Conservation (phyloP, 2,888 invertebrate species). For the Tenthredo notha region DNA sequence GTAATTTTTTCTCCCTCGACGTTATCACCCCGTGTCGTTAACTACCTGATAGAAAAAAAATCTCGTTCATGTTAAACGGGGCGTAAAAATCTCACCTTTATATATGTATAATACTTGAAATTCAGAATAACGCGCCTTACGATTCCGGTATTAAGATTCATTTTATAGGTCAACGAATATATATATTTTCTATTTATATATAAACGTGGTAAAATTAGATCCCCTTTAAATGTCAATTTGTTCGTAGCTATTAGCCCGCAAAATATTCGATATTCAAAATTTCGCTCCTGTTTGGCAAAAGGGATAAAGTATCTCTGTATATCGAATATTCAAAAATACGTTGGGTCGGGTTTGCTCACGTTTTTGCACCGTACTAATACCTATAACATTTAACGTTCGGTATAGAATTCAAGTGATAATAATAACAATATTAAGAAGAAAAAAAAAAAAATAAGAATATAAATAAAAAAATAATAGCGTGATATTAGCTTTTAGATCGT, state of each 20-base stretch:
- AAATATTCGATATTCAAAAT: too few relatives aligned
- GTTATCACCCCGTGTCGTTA: background rate
- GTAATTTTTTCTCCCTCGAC: too few relatives aligned
- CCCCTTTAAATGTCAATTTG: background rate
- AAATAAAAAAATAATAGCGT: background rate
- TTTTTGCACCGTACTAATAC: background rate
- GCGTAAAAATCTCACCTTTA: background rate
- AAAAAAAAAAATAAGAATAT: background rate
- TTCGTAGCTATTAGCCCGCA: too few relatives aligned
- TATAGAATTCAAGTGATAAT: background rate
- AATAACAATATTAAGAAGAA: background rate
- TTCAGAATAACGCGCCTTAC: background rate
- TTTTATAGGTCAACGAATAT: background rate
- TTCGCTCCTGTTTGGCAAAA: background rate
- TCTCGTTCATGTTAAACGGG: background rate
- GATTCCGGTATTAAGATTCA: background rate
- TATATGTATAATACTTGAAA: background rate
- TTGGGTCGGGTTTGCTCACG: background rate
- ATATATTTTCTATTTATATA: background rate
- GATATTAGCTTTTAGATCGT: too few relatives aligned
- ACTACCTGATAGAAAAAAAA: background rate
- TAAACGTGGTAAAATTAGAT: background rate
- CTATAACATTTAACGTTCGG: background rate
- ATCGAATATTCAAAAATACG: background rate
- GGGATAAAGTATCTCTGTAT: background rate